phyloP scores from a whole-genome alignment of 2,888 invertebrate genomes.

The Tachina fera region DNA sequence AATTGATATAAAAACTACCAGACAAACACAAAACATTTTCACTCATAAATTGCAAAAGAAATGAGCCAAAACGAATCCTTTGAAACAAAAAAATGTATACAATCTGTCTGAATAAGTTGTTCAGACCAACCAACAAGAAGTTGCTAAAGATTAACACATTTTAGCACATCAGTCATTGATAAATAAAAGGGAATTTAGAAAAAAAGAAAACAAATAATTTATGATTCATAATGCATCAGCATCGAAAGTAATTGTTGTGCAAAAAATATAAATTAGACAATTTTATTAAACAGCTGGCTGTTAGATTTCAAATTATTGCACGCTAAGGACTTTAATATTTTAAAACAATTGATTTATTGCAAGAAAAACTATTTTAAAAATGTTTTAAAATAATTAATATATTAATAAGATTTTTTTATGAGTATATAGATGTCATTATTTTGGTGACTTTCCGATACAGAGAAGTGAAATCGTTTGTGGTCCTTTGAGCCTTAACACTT shows the following conservation, averaged over 20 bases:
- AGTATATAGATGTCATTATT: no score
- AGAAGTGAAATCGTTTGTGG: no score
- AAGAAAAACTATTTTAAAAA: neutral
- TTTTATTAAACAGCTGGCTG: slow-evolving; percentile 41
- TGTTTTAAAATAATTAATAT: neutral
- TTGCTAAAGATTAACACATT: slow-evolving; percentile 7
- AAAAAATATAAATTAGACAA: neutral
- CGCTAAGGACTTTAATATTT: no score
- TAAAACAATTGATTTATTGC: neutral
- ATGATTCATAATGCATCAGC: slow-evolving; percentile 55
- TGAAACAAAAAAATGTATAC: neutral
- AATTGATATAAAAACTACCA: neutral
- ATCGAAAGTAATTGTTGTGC: neutral
- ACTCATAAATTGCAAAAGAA: slow-evolving; percentile 81
- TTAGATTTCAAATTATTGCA: slow-evolving; percentile 65
- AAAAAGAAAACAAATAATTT: slow-evolving; percentile 36
- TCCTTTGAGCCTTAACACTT: no score
- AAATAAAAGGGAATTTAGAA: slow-evolving; percentile 1
- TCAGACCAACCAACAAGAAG: neutral
- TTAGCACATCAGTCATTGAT: neutral
- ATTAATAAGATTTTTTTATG: no score
- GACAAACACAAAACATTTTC: slow-evolving; percentile 55
- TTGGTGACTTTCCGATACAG: no score
- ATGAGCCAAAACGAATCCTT: slow-evolving; percentile 79
- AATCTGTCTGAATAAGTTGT: slow-evolving; percentile 21